phyloP scores from a whole-genome alignment of 2,797 vertebrate genomes.

The Amazona ochrocephala region DNA sequence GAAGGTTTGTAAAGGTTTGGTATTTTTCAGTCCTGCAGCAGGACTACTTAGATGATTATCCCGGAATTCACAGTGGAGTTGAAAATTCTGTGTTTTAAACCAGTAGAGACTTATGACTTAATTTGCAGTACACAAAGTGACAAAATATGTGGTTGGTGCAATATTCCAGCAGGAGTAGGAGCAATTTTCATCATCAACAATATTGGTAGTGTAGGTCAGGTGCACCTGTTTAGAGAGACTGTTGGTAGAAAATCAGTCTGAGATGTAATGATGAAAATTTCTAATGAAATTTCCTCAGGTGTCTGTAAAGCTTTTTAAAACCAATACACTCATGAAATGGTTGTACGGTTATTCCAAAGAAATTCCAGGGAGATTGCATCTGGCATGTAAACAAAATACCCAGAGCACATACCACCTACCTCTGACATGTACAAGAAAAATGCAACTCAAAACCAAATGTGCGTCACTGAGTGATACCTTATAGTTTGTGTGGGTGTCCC shows the following conservation, averaged over 20 bases:
- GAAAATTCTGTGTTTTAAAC: slow-evolving; percentile 5
- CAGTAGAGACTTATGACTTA: background rate
- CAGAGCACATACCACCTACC: background rate
- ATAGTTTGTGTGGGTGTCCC: background rate
- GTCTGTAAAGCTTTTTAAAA: slow-evolving; percentile 3
- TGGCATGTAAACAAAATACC: background rate
- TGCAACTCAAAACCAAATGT: background rate
- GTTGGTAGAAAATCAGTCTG: background rate
- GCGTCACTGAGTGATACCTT: background rate
- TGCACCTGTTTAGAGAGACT: accelerated
- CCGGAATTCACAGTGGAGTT: background rate
- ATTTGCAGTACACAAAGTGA: background rate
- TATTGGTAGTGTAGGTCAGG: background rate
- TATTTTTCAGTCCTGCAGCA: slow-evolving; percentile 40
- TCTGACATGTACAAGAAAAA: background rate
- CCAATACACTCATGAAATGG: background rate
- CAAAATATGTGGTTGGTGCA: background rate
- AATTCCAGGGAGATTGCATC: background rate
- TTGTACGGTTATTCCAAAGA: background rate
- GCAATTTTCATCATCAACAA: background rate
- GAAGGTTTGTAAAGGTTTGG: slow-evolving; percentile 35
- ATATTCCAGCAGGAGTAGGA: background rate
- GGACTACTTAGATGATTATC: background rate
- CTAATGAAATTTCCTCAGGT: background rate
- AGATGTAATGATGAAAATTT: background rate